Base-by-base conservation (phyloP, 1,140 invertebrate species). In the Drosophila burlai region DNA sequence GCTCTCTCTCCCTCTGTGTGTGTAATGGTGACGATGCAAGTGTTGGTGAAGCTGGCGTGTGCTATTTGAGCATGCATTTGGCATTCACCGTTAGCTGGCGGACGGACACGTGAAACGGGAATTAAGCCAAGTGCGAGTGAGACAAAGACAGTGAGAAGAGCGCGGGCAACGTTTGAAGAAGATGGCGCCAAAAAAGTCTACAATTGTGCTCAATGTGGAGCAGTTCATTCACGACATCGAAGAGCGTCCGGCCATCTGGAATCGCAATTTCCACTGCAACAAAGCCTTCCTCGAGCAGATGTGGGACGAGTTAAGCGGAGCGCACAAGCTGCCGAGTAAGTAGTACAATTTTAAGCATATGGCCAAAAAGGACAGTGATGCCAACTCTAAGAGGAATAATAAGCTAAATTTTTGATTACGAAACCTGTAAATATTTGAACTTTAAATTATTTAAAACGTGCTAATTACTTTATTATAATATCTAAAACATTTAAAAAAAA, bases 221-320 rank as follows among this genome's bases (percentile, higher is more conserved):
- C 90, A 93, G 67, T 92, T 93, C 57, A 93, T 93, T 76, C 80
- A 91, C 65, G 92, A 93, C 66, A 90, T 93, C 40, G 82, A 92
- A 68, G 84, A 92, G 60, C 79, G 92, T 24, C 92, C 92, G 36
- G 92, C 91, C 55, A 93, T 93, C 71, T 93, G 92, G 92, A 92
- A 93, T 78, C 91, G 92, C 52, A 93, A 93, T 65, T 93, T 91
- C 47, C 91, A 93, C 64, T 92, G 92, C 58, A 93, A 93, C 73
- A 93, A 93, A 60, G 82, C 87, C 29, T 93, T 93, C 61, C 79
- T 93, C 21, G 92, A 93, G 64, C 87, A 92, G 67, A 92, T 92
- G 82, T 93, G 92, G 92, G 91, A 92, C 71, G 92, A 93, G 57
- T 58, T 93, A 29, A 91, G 90, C 36, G 60, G 80, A 46, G 87